Conservation (phyloP, 2,113 vertebrate genomes). For the Copsychus sechellarum region DNA sequence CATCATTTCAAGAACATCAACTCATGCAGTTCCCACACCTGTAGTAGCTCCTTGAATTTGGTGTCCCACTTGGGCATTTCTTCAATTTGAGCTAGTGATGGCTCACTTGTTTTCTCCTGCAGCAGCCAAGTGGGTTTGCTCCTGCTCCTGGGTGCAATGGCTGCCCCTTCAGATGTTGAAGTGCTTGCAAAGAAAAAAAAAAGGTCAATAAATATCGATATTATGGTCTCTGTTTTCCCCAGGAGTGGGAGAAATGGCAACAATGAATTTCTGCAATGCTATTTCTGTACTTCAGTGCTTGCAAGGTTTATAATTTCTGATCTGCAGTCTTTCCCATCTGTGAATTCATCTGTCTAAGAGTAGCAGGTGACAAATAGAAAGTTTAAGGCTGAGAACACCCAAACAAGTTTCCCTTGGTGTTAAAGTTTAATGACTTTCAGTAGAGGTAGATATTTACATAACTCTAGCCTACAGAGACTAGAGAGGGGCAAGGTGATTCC, state of each 20-base stretch:
- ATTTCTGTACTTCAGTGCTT: not conserved
- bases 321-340: not conserved
- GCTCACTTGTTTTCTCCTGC: not conserved
- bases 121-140: not conserved
- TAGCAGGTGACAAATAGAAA: conserved; percentile 22
- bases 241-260: not conserved
- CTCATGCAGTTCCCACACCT: not conserved
- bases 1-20: not conserved
- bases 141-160: not conserved
- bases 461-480: not conserved
- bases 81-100: not conserved
- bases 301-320: not conserved
- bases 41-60: not conserved
- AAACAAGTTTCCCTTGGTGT: not conserved
- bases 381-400: not conserved
- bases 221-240: not conserved
- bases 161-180: not conserved
- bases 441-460: not conserved
- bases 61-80: not conserved
- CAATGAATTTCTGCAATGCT: not conserved
- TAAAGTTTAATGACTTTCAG: conserved; percentile 7
- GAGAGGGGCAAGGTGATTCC: not conserved
- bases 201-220: not conserved
- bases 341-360: not conserved
- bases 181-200: not conserved